Conservation (phyloP, 1,140 invertebrate species). For the Berghia stephanieae region DNA sequence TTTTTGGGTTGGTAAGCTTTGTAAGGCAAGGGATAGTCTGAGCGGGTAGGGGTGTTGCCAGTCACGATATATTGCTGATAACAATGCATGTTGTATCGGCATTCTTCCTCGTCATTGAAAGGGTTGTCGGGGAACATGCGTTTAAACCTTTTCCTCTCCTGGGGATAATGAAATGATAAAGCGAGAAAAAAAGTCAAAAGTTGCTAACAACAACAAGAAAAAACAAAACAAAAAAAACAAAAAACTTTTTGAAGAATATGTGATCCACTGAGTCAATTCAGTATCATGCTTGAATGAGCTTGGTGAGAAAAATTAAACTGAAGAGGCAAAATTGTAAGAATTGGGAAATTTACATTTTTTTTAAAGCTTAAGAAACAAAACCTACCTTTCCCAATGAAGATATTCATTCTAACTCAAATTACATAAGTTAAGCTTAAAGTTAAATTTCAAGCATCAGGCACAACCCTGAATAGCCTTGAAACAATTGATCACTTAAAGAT, state of each 20-base stretch:
- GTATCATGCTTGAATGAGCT: neutral
- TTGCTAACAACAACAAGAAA: too few species aligned
- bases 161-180: too few species aligned
- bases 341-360: too few species aligned
- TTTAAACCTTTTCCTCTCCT: conserved; percentile 84
- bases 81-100: conserved; percentile 78
- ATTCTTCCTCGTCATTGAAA: conserved; percentile 80
- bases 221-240: conserved; percentile 33
- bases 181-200: too few species aligned
- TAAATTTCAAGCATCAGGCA: too few species aligned
- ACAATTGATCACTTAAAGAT: neutral
- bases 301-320: neutral
- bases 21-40: conserved; percentile 50
- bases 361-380: too few species aligned
- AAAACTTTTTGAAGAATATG: neutral
- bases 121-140: conserved; percentile 84
- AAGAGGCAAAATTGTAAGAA: too few species aligned
- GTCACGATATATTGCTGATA: conserved; percentile 72
- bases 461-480: too few species aligned
- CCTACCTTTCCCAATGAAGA: too few species aligned
- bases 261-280: neutral
- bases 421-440: too few species aligned
- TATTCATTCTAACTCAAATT: too few species aligned
- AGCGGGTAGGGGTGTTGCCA: conserved; percentile 35
- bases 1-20: conserved; percentile 43